Evolutionary conservation across 2,888 invertebrate species (phyloP).

Genomic region (Falcaria lacertinaria): DNA sequence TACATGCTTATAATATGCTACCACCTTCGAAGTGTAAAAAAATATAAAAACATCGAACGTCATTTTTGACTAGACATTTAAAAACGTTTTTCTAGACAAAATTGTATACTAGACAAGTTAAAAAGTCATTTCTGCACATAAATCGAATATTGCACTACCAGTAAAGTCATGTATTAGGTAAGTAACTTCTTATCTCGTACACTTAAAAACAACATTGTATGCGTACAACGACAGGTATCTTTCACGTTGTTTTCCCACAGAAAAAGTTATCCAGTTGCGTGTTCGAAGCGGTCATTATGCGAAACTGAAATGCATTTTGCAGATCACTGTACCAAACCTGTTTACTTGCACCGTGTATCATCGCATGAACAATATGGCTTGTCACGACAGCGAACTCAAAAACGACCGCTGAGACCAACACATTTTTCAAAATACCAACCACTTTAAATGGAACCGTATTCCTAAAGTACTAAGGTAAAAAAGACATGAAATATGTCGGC

Average conservation of each 20-base stretch:
- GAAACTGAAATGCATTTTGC: slow-evolving; percentile 55
- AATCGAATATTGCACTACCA: no score
- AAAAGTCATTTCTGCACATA: no score
- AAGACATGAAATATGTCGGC: slow-evolving; percentile 69
- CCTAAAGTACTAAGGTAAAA: slow-evolving; percentile 44
- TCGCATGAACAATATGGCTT: slow-evolving; percentile 72
- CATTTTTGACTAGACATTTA: no score
- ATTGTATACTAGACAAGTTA: no score
- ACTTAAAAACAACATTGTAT: slow-evolving; percentile 5
- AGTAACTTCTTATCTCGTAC: no score
- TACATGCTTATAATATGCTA: no score
- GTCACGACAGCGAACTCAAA: slow-evolving; percentile 68
- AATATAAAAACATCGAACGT: no score
- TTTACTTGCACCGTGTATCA: slow-evolving; percentile 70
- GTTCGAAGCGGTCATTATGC: slow-evolving; percentile 53
- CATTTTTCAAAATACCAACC: slow-evolving; percentile 37
- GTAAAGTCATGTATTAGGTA: no score
- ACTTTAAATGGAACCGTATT: slow-evolving; percentile 35
- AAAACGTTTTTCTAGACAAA: no score
- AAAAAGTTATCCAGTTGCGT: slow-evolving; percentile 32
- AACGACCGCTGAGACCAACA: slow-evolving; percentile 58
- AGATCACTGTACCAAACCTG: slow-evolving; percentile 63
- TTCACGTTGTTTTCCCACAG: slow-evolving; percentile 41
- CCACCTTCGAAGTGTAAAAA: no score
- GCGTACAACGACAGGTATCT: neutral